Percentiles rank a stretch among this genome's conserved stretches.
Evolutionary conservation across 2,888 invertebrate species (phyloP).

Genomic region (Chrysolina oricalcia): DNA sequence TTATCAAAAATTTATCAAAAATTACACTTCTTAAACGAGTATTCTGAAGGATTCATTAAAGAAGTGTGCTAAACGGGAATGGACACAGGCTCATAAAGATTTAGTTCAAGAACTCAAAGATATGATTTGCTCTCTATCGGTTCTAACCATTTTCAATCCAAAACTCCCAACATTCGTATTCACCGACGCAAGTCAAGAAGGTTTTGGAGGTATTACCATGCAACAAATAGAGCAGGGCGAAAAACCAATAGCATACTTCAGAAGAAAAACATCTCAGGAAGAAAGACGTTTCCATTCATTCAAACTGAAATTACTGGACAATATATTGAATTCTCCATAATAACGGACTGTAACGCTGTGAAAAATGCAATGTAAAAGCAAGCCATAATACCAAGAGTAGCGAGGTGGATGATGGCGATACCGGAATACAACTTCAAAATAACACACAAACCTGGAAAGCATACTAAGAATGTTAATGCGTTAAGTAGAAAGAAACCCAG

Average conservation of each 20-base stretch:
- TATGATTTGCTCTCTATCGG: slow-evolving; percentile 22
- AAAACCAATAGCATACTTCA: slow-evolving; percentile 43
- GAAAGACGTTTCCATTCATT: too few relatives aligned
- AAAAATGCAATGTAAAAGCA: slow-evolving; percentile 19
- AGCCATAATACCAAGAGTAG: slow-evolving; percentile 12
- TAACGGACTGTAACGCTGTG: slow-evolving; percentile 44
- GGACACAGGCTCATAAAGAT: slow-evolving; percentile 30
- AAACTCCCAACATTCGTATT: slow-evolving; percentile 28
- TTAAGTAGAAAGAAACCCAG: background rate
- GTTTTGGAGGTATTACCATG: slow-evolving; percentile 46
- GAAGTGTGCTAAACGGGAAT: slow-evolving; percentile 30
- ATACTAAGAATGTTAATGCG: slow-evolving; percentile 18
- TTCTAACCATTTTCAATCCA: slow-evolving; percentile 28
- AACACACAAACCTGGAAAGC: slow-evolving; percentile 14
- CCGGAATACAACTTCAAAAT: slow-evolving; percentile 25
- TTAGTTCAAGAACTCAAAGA: slow-evolving; percentile 32
- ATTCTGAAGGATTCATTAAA: slow-evolving; percentile 31
- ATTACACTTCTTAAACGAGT: slow-evolving; percentile 29
- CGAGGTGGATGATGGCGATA: slow-evolving; percentile 14
- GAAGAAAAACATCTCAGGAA: slow-evolving; percentile 42
- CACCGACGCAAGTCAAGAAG: slow-evolving; percentile 48
- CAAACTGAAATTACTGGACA: slow-evolving; percentile 41
- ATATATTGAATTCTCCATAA: slow-evolving; percentile 33
- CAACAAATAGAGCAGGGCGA: slow-evolving; percentile 34
- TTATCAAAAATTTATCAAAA: slow-evolving; percentile 34